Percentiles rank a stretch among this genome's conserved stretches.
These are phyloP conservation scores for Umimayanthus kanabou DNA, from an alignment of 92 coral and sea anemone species.

Conservation along the genomic window DNA sequence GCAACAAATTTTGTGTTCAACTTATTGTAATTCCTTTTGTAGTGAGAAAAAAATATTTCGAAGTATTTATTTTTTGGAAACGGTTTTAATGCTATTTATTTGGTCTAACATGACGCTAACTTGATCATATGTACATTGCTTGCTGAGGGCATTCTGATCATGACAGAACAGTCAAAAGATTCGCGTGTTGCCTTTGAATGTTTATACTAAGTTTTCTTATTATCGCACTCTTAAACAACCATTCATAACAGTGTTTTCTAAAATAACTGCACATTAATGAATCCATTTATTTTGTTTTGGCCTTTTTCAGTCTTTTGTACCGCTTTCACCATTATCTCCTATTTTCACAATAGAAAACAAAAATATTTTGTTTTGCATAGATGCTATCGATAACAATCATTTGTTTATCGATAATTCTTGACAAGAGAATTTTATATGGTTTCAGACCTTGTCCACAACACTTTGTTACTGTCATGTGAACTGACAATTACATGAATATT, in stretches of 20 bases:
- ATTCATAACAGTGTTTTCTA: neutral
- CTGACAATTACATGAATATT: conserved; percentile 9
- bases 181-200: too few species aligned
- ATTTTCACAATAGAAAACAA: neutral
- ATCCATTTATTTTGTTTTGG: neutral
- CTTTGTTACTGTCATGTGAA: neutral
- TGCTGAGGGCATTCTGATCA: neutral
- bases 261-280: neutral
- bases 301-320: neutral
- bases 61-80: too few species aligned
- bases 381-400: neutral
- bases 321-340: neutral
- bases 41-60: neutral
- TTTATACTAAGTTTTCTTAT: too few species aligned
- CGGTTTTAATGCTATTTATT: too few species aligned
- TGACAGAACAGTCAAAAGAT: neutral
- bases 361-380: conserved; percentile 15
- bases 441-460: neutral
- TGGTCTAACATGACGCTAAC: too few species aligned
- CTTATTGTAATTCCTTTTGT: neutral
- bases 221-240: neutral
- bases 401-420: conserved; percentile 5
- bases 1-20: neutral
- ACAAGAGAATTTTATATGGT: neutral
- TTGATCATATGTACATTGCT: neutral